These are phyloP conservation scores for Copsychus sechellarum DNA, from an alignment of 2,113 vertebrate species.

Conservation along the genomic window DNA sequence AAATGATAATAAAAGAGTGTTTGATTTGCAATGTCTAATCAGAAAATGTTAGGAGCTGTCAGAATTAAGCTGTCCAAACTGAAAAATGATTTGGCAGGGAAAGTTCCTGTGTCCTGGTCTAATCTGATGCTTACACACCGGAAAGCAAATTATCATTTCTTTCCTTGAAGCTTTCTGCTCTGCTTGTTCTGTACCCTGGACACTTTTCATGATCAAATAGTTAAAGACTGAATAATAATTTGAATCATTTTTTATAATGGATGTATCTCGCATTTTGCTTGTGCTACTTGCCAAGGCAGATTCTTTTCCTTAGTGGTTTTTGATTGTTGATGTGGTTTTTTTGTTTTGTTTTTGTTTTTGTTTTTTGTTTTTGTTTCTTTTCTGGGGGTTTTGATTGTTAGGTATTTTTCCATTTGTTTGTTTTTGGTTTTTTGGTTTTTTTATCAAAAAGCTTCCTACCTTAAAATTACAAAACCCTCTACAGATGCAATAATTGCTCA, in stretches of 20 bases:
- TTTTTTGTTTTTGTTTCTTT: not conserved
- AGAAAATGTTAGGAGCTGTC: not conserved
- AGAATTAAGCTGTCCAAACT: not conserved
- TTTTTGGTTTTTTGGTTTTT: not conserved
- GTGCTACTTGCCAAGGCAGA: not conserved
- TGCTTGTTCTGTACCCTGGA: not conserved
- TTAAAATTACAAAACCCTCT: not conserved
- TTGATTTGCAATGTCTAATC: not conserved
- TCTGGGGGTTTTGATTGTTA: fast-evolving
- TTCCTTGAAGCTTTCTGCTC: not conserved
- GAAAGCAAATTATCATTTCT: not conserved
- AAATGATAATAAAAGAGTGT: not conserved
- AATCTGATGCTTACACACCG: not conserved
- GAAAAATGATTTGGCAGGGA: not conserved
- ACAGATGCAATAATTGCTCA: not conserved
- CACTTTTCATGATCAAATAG: not conserved
- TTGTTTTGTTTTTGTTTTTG: too few relatives aligned
- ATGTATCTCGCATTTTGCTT: not conserved
- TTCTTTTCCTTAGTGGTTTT: not conserved
- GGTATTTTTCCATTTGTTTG: too few relatives aligned
- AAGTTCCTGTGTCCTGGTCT: not conserved
- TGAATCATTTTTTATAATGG: not conserved
- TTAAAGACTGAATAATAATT: not conserved
- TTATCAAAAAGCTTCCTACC: not conserved
- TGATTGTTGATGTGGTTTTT: too few relatives aligned